phyloP scores from a whole-genome alignment of 1,140 invertebrate species.

The Saccostrea glomerata region DNA sequence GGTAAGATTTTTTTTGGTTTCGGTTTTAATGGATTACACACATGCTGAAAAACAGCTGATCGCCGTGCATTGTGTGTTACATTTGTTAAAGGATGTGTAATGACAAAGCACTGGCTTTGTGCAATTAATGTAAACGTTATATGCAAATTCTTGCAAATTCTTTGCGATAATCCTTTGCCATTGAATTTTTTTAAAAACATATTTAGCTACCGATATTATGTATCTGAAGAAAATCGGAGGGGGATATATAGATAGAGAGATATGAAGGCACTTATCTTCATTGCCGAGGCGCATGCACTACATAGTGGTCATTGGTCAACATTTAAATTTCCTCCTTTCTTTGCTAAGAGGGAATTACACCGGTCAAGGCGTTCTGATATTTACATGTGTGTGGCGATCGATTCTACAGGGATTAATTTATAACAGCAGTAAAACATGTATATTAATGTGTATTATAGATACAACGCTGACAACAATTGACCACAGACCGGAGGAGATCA shows the following conservation, averaged over 20 bases:
- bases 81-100: too few relatives aligned
- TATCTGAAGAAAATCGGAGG: too few relatives aligned
- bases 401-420: neutral
- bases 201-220: too few relatives aligned
- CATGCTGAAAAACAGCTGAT: neutral
- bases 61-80: neutral
- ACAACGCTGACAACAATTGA: neutral
- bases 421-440: neutral
- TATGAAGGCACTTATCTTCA: neutral
- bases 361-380: neutral
- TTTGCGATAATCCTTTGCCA: too few relatives aligned
- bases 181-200: too few relatives aligned
- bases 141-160: too few relatives aligned
- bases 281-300: neutral
- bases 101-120: too few relatives aligned
- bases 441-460: neutral
- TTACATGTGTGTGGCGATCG: neutral
- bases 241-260: neutral
- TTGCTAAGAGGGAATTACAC: neutral
- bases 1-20: too few relatives aligned
- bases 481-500: neutral
- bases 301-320: neutral
- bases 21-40: too few relatives aligned
- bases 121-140: too few relatives aligned
- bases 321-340: neutral